Evolutionary conservation across 2,113 vertebrate genomes (phyloP).

Genomic region (Bos javanicus): DNA sequence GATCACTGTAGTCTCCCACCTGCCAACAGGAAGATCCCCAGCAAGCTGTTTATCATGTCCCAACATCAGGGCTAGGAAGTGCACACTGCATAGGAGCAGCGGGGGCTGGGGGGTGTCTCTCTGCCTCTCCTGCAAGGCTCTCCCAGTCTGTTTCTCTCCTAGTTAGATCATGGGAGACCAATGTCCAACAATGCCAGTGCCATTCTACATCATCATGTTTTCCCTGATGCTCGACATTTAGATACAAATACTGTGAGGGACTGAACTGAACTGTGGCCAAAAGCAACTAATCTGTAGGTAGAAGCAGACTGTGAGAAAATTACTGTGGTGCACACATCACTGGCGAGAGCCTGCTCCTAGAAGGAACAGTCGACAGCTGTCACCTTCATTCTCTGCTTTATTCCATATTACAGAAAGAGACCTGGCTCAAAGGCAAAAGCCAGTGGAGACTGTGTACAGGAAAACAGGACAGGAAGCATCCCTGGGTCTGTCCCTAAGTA

Average conservation of each 20-base stretch:
- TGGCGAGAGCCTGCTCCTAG: neutral
- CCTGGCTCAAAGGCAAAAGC: neutral
- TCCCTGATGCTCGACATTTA: neutral
- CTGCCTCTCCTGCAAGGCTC: neutral
- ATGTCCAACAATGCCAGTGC: neutral
- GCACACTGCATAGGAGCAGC: neutral
- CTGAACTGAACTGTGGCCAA: neutral
- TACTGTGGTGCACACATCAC: neutral
- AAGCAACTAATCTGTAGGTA: neutral
- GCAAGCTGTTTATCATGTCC: neutral
- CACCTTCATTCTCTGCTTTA: neutral
- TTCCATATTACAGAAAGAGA: neutral
- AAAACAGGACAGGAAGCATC: constrained; percentile 1
- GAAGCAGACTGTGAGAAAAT: neutral
- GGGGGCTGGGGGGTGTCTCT: neutral
- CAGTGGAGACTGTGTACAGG: neutral
- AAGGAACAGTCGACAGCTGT: neutral
- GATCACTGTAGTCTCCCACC: neutral
- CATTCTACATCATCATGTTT: neutral
- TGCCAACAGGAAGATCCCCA: neutral
- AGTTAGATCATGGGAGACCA: neutral
- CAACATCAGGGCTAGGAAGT: neutral
- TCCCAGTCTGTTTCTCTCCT: neutral
- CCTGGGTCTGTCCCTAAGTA: neutral
- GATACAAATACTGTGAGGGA: neutral